Conservation (phyloP, 2,113 vertebrate species). For the Scopus umbretta region DNA sequence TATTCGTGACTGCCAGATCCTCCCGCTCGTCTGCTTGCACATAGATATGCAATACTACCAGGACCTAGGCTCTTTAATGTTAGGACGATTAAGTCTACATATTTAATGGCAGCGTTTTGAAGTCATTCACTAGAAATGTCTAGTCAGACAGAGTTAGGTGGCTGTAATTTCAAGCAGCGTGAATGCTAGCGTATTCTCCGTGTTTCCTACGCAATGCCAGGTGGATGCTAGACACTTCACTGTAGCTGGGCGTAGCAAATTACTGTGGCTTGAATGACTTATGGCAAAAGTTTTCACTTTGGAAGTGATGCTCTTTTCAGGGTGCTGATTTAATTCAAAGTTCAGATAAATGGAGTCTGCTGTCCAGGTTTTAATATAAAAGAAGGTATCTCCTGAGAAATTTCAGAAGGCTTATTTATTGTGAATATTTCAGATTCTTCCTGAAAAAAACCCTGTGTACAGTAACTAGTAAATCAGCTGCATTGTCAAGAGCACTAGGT, state of each 20-base stretch:
- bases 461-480: not conserved
- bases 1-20: not conserved
- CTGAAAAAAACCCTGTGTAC: not conserved
- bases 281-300: not conserved
- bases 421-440: not conserved
- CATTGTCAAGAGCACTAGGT: not conserved
- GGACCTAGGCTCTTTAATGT: not conserved
- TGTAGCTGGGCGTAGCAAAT: not conserved
- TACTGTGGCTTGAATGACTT: not conserved
- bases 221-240: not conserved
- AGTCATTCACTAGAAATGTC: not conserved
- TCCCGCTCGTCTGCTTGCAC: not conserved
- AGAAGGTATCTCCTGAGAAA: not conserved
- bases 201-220: not conserved
- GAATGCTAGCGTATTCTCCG: not conserved
- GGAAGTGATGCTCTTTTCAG: not conserved
- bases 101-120: not conserved
- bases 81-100: not conserved
- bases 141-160: not conserved
- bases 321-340: not conserved
- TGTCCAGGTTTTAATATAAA: not conserved
- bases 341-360: not conserved
- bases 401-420: conserved; percentile 8
- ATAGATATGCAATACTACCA: not conserved
- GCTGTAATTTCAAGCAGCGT: not conserved